These are phyloP conservation scores for Thamnophis sirtalis DNA, from an alignment of 2,113 vertebrate species.

Conservation along the genomic window DNA sequence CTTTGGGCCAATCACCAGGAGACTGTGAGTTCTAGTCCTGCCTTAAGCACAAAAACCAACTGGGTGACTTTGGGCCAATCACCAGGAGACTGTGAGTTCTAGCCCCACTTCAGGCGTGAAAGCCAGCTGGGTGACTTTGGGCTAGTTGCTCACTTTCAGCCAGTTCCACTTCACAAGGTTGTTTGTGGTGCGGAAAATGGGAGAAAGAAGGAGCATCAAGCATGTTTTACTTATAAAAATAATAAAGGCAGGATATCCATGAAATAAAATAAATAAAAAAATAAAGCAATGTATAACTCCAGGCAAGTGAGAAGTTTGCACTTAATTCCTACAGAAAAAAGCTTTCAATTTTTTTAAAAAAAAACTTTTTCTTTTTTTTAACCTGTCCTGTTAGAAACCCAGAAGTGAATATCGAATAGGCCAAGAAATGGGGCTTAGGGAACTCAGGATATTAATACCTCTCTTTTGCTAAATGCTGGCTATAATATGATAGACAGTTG, in stretches of 20 bases:
- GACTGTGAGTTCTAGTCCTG: no score
- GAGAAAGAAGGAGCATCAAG: neutral
- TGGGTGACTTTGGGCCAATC: neutral
- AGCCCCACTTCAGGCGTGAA: neutral
- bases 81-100: neutral
- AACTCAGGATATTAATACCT: conserved; percentile 4
- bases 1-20: no score
- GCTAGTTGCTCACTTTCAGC: neutral
- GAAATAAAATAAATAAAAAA: neutral
- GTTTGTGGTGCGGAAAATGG: neutral
- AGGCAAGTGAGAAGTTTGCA: neutral
- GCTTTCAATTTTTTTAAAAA: neutral
- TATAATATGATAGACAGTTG: conserved; percentile 7
- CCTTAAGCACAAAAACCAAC: neutral
- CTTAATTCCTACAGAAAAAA: neutral
- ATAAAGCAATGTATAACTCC: neutral
- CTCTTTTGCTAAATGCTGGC: neutral
- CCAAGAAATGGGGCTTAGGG: neutral
- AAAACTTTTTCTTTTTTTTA: no score
- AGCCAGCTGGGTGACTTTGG: neutral
- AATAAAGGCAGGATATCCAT: neutral
- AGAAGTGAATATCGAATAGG: neutral
- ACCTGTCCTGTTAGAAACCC: neutral
- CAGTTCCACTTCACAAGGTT: neutral
- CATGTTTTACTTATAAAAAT: neutral